These are phyloP conservation scores for Hippocampus kuda DNA, from an alignment of 2,797 vertebrate genomes.

Conservation along the genomic window DNA sequence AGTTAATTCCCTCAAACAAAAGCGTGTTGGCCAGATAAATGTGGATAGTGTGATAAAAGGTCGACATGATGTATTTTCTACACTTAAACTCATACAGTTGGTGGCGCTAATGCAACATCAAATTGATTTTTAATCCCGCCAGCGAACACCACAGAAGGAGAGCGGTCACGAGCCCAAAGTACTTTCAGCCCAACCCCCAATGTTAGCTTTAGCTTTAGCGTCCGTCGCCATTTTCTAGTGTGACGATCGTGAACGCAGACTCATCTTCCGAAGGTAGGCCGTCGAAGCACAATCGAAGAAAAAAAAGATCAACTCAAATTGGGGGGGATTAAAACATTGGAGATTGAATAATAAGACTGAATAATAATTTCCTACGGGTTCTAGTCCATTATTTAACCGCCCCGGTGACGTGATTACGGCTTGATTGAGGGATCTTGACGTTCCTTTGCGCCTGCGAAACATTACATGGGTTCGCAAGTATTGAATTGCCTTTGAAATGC, in stretches of 20 bases:
- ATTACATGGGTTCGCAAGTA: neutral
- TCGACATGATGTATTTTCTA: neutral
- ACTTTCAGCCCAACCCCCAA: neutral
- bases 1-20: neutral
- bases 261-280: neutral
- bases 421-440: neutral
- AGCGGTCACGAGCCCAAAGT: neutral
- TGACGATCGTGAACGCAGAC: neutral
- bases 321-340: too few relatives aligned
- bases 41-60: neutral
- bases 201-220: neutral
- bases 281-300: neutral
- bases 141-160: neutral
- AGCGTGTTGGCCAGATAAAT: neutral
- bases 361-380: neutral
- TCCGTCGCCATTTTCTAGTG: conserved; percentile 3
- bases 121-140: neutral
- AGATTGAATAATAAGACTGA: neutral
- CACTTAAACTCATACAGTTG: neutral
- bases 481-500: neutral
- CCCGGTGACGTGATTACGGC: neutral
- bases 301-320: neutral
- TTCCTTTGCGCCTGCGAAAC: neutral
- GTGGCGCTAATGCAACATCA: neutral
- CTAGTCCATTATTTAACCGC: neutral